phyloP scores from a whole-genome alignment of 2,888 invertebrate species.

The Orthosia gothica region DNA sequence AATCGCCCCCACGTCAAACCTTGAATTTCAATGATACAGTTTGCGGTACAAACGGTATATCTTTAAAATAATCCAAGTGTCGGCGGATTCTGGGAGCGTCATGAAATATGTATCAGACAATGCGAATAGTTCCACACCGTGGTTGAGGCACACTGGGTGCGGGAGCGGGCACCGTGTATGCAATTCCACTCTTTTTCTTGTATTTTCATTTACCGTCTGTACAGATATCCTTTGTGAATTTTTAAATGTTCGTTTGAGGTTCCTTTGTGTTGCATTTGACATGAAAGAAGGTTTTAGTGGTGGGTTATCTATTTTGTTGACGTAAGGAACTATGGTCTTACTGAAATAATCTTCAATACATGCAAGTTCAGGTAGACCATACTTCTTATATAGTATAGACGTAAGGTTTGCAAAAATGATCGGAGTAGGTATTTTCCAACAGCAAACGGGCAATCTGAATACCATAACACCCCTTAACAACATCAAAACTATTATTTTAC shows the following conservation, averaged over 20 bases:
- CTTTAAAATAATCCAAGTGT: conserved; percentile 71
- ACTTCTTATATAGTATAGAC: not conserved
- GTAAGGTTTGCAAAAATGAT: not conserved
- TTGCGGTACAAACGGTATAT: conserved; percentile 63
- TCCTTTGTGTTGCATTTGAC: conserved; percentile 33
- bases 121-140: conserved; percentile 76
- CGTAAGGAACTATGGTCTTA: not conserved
- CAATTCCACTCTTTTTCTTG: conserved; percentile 17
- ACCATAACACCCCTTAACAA: conserved; percentile 9
- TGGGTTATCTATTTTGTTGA: not conserved
- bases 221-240: conserved; percentile 44
- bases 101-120: conserved; percentile 85
- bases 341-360: not conserved
- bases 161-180: not conserved
- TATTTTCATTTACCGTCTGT: conserved; percentile 32
- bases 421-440: not conserved
- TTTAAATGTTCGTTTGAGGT: conserved; percentile 39
- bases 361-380: not conserved
- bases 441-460: conserved; percentile 3
- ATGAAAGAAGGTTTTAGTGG: conserved; percentile 18
- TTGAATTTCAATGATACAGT: conserved; percentile 53
- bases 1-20: conserved; percentile 26
- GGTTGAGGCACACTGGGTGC: conserved; percentile 26
- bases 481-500: conserved; percentile 26
- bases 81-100: conserved; percentile 67